Percentiles rank a stretch among this genome's conserved stretches.
phyloP scores from a whole-genome alignment of 2,113 vertebrate genomes.

The Oncorhynchus keta region DNA sequence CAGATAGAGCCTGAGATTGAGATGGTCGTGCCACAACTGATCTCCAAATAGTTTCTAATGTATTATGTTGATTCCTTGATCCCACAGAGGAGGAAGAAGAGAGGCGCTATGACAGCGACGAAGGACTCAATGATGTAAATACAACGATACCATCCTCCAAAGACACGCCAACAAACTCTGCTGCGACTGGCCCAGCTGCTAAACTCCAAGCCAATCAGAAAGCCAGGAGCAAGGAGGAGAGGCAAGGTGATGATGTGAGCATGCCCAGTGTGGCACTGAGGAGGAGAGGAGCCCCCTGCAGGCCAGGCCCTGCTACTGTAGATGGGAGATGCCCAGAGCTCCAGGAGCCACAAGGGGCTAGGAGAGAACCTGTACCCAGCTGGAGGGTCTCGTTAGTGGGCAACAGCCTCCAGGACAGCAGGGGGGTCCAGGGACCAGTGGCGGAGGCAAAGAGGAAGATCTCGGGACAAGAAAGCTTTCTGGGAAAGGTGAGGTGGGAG shows the following conservation, averaged over 20 bases:
- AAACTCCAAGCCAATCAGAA: slow-evolving; percentile 87
- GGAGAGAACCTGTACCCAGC: slow-evolving; percentile 54
- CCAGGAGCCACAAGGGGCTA: slow-evolving; percentile 65
- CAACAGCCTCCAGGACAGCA: slow-evolving; percentile 47
- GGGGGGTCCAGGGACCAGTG: slow-evolving; percentile 59
- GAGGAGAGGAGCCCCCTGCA: slow-evolving; percentile 57
- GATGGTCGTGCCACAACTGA: not conserved
- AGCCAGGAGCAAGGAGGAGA: slow-evolving; percentile 84
- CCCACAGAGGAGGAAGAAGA: slow-evolving; percentile 70
- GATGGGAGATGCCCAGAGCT: slow-evolving; percentile 62
- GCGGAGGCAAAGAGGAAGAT: slow-evolving; percentile 74
- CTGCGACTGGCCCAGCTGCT: slow-evolving; percentile 73
- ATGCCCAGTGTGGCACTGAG: slow-evolving; percentile 49
- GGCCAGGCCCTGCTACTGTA: slow-evolving; percentile 24
- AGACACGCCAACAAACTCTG: slow-evolving; percentile 54
- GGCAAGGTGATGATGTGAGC: slow-evolving; percentile 73
- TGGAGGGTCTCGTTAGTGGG: slow-evolving; percentile 57
- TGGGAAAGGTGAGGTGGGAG: slow-evolving; percentile 55
- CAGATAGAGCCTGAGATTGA: not conserved
- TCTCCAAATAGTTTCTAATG: slow-evolving; percentile 17
- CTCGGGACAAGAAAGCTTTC: slow-evolving; percentile 45
- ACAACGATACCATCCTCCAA: slow-evolving; percentile 60
- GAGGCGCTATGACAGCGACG: slow-evolving; percentile 81
- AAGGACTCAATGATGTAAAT: slow-evolving; percentile 68
- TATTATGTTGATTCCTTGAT: slow-evolving; percentile 27